A percentile compares a stretch with the other conserved stretches of the same genome.
Conservation (phyloP, 1,140 invertebrate genomes). For the Scylla paramamosain region DNA sequence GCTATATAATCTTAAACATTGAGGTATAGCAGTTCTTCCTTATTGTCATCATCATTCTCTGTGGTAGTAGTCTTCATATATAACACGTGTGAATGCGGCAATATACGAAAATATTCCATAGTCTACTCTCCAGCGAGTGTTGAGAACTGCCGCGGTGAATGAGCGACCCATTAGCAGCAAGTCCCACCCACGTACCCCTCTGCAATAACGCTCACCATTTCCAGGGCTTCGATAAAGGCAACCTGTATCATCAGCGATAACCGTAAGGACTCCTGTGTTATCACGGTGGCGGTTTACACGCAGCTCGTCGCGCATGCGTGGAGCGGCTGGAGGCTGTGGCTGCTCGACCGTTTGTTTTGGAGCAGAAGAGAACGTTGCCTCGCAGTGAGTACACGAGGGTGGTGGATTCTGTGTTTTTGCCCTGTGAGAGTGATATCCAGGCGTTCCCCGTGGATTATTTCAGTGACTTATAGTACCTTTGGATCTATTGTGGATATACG, state of each 20-base stretch:
- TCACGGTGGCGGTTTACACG: neutral
- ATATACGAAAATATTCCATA: too few relatives aligned
- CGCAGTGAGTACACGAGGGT: neutral
- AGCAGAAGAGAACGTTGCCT: conserved; percentile 47
- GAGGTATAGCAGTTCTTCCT: too few relatives aligned
- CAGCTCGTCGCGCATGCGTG: conserved; percentile 32
- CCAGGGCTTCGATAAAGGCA: neutral
- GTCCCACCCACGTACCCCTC: too few relatives aligned
- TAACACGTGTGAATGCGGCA: too few relatives aligned
- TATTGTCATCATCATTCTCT: too few relatives aligned
- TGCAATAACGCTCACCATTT: neutral
- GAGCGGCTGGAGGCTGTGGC: conserved; percentile 26
- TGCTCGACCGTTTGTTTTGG: neutral
- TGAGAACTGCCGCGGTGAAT: too few relatives aligned
- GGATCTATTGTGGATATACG: conserved; percentile 14
- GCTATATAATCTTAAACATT: too few relatives aligned
- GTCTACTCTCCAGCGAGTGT: too few relatives aligned
- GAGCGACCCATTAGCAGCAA: too few relatives aligned
- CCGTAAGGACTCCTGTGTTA: neutral
- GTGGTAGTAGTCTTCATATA: too few relatives aligned
- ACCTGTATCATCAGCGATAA: neutral
- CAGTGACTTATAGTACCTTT: neutral
- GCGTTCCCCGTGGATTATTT: neutral
- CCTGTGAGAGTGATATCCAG: neutral
- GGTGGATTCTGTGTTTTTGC: neutral